Evolutionary conservation across 2,888 invertebrate species (phyloP).

Genomic region (Dryomyza anilis): DNA sequence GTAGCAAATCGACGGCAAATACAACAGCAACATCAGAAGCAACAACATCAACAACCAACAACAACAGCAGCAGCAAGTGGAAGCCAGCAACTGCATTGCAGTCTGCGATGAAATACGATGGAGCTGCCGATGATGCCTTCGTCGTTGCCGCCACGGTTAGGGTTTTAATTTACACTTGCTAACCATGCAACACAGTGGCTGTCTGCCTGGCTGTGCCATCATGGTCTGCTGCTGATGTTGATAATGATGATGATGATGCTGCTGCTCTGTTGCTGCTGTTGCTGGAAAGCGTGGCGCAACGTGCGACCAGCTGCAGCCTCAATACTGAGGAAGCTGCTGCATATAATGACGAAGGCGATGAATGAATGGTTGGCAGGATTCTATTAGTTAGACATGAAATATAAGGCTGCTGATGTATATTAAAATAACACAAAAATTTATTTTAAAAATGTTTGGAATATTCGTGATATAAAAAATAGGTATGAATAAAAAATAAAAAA

Average conservation of each 20-base stretch:
- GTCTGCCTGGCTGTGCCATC: too few relatives aligned
- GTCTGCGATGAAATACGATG: not conserved
- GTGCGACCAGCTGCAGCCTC: conserved; percentile 1
- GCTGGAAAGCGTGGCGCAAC: too few relatives aligned
- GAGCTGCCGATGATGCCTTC: not conserved
- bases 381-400: too few relatives aligned
- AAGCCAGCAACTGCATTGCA: not conserved
- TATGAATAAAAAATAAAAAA: too few relatives aligned
- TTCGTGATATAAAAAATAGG: too few relatives aligned
- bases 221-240: conserved; percentile 13
- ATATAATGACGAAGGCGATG: not conserved
- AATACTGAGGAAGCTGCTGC: not conserved
- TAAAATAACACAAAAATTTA: too few relatives aligned
- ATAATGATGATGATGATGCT: too few relatives aligned
- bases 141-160: not conserved
- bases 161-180: conserved; percentile 21
- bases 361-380: not conserved
- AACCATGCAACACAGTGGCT: conserved; percentile 8
- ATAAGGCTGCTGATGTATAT: too few relatives aligned
- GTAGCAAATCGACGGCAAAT: conserved; percentile 1
- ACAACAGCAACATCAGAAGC: not conserved
- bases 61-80: not conserved
- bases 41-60: not conserved
- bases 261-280: too few relatives aligned
- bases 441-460: too few relatives aligned